These are phyloP conservation scores for Nipponacmea schrenckii DNA, from an alignment of 2,888 invertebrate genomes.

Conservation along the genomic window DNA sequence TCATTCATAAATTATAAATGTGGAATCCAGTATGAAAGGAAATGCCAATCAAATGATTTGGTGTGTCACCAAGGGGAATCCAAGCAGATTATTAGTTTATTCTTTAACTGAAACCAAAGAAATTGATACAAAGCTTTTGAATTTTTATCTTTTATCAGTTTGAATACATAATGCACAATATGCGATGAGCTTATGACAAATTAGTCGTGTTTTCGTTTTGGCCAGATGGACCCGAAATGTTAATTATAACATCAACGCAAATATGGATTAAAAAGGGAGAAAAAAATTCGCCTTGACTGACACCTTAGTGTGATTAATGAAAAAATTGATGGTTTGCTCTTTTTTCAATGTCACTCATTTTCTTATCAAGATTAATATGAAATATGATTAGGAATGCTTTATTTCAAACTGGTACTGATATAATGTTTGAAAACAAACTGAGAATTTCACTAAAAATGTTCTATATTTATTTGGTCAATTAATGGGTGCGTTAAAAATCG, in stretches of 20 bases:
- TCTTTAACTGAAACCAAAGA: constrained; percentile 7
- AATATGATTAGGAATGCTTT: too few species aligned
- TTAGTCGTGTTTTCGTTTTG: neutral
- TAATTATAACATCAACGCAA: constrained; percentile 7
- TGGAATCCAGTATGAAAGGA: neutral
- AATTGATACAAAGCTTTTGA: constrained; percentile 4
- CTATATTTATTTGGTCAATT: too few species aligned
- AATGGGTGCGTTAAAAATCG: too few species aligned
- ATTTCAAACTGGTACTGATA: too few species aligned
- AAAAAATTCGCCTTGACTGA: neutral
- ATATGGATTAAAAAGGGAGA: neutral
- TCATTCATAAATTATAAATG: too few species aligned
- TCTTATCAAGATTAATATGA: neutral
- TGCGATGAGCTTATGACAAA: constrained; percentile 8
- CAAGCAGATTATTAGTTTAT: constrained; percentile 1
- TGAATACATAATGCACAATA: constrained; percentile 7
- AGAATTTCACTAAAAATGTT: too few species aligned
- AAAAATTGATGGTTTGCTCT: neutral
- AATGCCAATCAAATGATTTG: neutral
- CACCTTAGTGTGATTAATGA: constrained; percentile 5
- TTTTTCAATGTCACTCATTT: neutral
- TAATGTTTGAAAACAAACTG: too few species aligned
- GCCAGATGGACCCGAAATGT: constrained; percentile 2
- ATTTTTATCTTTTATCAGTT: neutral
- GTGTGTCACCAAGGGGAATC: neutral